Base-by-base conservation (phyloP, 2,888 invertebrate genomes). In the Eueremaeus valkanovi region DNA sequence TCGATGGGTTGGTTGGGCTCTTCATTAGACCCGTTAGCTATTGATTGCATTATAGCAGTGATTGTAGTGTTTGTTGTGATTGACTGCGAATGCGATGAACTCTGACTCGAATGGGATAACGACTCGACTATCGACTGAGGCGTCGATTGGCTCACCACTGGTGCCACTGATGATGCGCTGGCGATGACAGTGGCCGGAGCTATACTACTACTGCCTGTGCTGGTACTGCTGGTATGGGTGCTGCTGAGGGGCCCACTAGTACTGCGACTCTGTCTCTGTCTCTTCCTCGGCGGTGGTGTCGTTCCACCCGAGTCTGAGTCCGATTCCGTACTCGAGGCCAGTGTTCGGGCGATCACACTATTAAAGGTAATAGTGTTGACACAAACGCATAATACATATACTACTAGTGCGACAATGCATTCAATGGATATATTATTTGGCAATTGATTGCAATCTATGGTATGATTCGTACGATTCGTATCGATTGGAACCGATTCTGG, bases 241-340 rank as follows among this genome's bases (percentile, higher is more conserved):
- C n/a, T n/a, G n/a, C n/a, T n/a, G n/a, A n/a, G n/a, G n/a, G n/a
- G 5, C 36, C 36, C 36, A 5, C 11, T 11, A 51, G 51, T 13
- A n/a, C 8, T 21, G n/a, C 21, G 51, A 45, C 45, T 55, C 72
- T 78, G 77, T 75, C 79, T 77, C 78, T 78, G 79, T 77, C 79
- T 79, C 79, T 79, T 79, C 77, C 78, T 76, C 78, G 79, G 79
- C 78, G 79, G 79, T 77, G 79, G 79, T 78, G 79, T 78, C 72
- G 77, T 78, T 78, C 79, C 79, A 78, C 79, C 79, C 45, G 61
- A 55, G 70, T 61, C 75, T 73, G 75, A 75, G 40, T 75, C 75
- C 45, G 75, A 75, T 75, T 75, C 75, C 75, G 75, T 75, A 29
- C 51, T 55, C 51, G 75, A 75, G 70, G 75, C 75, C 75, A 75